Percentiles rank a stretch among this genome's conserved stretches.
Evolutionary conservation across 2,797 vertebrate species (phyloP).

Genomic region (Pteropus rufus): DNA sequence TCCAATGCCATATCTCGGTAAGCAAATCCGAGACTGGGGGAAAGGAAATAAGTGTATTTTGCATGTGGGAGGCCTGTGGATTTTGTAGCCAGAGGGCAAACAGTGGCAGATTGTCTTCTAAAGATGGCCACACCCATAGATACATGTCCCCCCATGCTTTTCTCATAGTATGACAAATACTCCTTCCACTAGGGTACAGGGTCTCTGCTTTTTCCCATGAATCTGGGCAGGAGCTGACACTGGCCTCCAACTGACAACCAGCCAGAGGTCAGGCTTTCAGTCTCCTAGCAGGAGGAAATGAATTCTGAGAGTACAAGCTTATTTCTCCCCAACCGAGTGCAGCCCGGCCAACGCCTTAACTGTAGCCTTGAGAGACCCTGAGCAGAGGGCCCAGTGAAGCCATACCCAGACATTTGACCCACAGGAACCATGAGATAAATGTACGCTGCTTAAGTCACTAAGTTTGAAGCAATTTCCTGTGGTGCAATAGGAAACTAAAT

Average conservation of each 20-base stretch:
- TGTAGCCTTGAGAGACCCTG: neutral
- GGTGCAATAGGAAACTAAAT: neutral
- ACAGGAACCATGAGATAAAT: neutral
- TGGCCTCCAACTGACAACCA: neutral
- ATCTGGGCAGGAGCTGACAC: neutral
- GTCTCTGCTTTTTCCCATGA: neutral
- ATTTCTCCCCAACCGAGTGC: neutral
- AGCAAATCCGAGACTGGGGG: neutral
- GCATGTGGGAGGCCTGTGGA: neutral
- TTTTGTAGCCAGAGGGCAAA: neutral
- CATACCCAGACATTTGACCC: neutral
- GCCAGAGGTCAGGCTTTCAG: neutral
- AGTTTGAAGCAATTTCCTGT: neutral
- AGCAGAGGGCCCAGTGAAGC: neutral
- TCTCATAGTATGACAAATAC: neutral
- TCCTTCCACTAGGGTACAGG: neutral
- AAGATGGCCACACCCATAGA: neutral
- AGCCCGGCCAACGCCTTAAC: neutral
- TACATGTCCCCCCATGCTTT: neutral
- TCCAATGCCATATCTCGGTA: neutral
- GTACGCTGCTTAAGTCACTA: neutral
- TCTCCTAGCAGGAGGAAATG: neutral
- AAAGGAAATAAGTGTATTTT: neutral
- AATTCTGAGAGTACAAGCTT: neutral
- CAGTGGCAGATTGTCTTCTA: neutral